These are phyloP conservation scores for Blastobasis adustella DNA, from an alignment of 2,888 invertebrate species.

Conservation along the genomic window DNA sequence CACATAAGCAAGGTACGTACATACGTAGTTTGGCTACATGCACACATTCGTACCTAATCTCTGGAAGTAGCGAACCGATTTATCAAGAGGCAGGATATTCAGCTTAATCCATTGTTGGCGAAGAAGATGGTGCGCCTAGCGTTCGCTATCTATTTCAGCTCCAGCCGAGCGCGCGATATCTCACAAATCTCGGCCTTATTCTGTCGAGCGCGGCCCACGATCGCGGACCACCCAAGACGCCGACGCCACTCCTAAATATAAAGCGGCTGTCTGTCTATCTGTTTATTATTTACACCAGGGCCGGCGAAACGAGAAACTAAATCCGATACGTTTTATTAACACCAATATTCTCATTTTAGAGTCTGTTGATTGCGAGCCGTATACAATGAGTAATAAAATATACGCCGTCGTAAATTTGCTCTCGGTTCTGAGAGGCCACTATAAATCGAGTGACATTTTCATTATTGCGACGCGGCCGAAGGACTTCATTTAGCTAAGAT, in stretches of 20 bases:
- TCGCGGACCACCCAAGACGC: slow-evolving; percentile 62
- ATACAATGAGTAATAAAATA: slow-evolving; percentile 40
- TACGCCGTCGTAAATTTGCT: slow-evolving; percentile 42
- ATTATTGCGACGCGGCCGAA: slow-evolving; percentile 31
- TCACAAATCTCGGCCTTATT: slow-evolving; percentile 65
- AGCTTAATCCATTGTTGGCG: background rate
- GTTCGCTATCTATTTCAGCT: slow-evolving; percentile 64
- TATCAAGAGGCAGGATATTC: background rate
- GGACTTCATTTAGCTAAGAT: slow-evolving; percentile 50
- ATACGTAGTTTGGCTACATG: too few relatives aligned
- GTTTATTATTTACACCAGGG: slow-evolving; percentile 46
- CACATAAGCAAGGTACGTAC: too few relatives aligned
- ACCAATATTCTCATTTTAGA: slow-evolving; percentile 28
- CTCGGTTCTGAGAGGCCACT: slow-evolving; percentile 18
- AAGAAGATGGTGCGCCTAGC: slow-evolving; percentile 11
- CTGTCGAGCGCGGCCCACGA: slow-evolving; percentile 42
- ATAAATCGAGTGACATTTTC: slow-evolving; percentile 37
- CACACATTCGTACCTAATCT: too few relatives aligned
- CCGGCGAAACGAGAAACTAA: slow-evolving; percentile 40
- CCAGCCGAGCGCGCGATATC: slow-evolving; percentile 60
- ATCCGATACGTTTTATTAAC: slow-evolving; percentile 41
- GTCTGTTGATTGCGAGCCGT: slow-evolving; percentile 43
- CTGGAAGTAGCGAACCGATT: background rate
- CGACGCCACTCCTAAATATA: slow-evolving; percentile 59
- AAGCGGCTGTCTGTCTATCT: slow-evolving; percentile 44